A percentile compares a stretch with the other conserved stretches of the same genome.
Conservation (phyloP, 2,113 vertebrate species). For the Todiramphus saurophagus region DNA sequence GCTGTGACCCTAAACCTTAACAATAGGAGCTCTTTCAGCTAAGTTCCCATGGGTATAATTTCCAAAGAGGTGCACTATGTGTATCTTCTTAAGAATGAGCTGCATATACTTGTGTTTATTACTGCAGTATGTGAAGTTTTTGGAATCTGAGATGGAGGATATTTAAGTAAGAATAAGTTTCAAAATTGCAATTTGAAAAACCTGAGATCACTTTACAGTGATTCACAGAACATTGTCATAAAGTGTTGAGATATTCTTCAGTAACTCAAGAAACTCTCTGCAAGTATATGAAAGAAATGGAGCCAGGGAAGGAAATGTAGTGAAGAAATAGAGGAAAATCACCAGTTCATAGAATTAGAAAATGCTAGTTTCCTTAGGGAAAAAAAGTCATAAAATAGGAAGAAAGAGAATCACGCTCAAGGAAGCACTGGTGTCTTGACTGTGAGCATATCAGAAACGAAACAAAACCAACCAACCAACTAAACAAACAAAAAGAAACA, state of each 20-base stretch:
- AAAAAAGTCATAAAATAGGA: background rate
- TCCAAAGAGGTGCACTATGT: background rate
- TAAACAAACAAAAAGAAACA: background rate
- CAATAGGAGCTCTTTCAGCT: background rate
- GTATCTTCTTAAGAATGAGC: background rate
- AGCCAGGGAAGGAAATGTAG: background rate
- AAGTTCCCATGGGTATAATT: background rate
- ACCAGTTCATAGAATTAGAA: background rate
- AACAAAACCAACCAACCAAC: background rate
- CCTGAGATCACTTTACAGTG: background rate
- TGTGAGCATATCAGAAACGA: background rate
- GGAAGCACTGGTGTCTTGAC: background rate
- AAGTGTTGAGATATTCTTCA: background rate
- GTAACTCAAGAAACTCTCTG: background rate
- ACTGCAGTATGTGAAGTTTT: background rate
- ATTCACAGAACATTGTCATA: background rate
- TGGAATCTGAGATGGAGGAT: background rate
- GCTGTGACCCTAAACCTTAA: no score
- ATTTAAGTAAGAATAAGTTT: background rate
- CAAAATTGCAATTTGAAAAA: background rate
- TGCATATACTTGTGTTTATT: background rate
- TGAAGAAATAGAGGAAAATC: background rate
- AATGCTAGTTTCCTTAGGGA: background rate
- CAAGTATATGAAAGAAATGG: background rate
- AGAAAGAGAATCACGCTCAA: background rate